A percentile compares a stretch with the other conserved stretches of the same genome.
Conservation (phyloP, 2,888 invertebrate species). For the Apamea anceps region DNA sequence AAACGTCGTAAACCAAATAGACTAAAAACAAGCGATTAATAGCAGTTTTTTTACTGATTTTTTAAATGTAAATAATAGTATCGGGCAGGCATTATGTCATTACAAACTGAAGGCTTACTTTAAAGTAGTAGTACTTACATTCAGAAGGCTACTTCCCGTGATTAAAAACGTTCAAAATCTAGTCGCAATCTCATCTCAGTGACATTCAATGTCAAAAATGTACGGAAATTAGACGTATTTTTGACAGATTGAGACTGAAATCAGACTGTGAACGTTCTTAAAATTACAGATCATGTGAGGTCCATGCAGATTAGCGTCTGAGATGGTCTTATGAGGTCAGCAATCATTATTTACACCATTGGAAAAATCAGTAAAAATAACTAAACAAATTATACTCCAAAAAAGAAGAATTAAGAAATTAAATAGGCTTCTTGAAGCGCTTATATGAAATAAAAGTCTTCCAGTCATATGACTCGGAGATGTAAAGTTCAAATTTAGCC, state of each 20-base stretch:
- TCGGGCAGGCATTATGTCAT: not conserved
- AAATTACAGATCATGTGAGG: not conserved
- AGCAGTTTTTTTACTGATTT: constrained; percentile 1
- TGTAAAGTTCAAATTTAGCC: constrained; percentile 55
- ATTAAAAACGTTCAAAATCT: not conserved
- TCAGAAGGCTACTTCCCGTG: not conserved
- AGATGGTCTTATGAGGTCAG: too few species aligned
- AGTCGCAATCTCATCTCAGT: not conserved
- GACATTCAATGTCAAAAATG: not conserved
- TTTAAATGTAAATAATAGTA: not conserved
- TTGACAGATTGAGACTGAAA: not conserved
- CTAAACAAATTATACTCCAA: not conserved
- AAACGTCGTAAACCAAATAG: constrained; percentile 18
- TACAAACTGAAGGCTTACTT: not conserved
- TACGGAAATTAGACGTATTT: not conserved
- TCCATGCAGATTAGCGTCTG: not conserved
- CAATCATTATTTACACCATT: not conserved
- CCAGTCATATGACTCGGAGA: constrained; percentile 39
- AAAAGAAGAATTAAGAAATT: not conserved
- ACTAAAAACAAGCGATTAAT: constrained; percentile 17
- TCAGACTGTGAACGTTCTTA: not conserved
- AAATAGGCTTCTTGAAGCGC: constrained; percentile 39
- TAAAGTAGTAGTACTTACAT: not conserved
- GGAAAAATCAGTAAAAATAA: constrained; percentile 9
- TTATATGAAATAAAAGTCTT: constrained; percentile 47